A percentile compares a stretch with the other conserved stretches of the same genome.
phyloP scores from a whole-genome alignment of 92 coral and sea anemone species.

The Porites divaricata region DNA sequence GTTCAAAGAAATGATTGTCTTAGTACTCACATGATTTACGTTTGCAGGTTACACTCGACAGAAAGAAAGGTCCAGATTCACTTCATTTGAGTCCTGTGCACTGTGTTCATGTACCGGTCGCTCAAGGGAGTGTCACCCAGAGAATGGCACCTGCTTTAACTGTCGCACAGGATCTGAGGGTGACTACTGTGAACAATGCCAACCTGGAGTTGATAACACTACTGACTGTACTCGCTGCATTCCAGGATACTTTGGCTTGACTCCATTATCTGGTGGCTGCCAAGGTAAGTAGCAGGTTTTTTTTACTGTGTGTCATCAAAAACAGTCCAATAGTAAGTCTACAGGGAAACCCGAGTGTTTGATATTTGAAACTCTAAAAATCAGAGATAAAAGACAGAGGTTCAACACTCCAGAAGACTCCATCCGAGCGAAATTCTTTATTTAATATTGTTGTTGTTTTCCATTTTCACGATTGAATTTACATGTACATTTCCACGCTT shows the following conservation, averaged over 20 bases:
- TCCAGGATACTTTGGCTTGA: conserved; percentile 78
- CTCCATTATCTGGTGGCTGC: conserved; percentile 74
- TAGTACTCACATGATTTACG: background rate
- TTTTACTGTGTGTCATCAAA: too few relatives aligned
- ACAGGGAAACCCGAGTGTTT: too few relatives aligned
- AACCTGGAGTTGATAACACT: conserved; percentile 79
- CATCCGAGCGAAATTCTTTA: too few relatives aligned
- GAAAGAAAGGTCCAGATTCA: background rate
- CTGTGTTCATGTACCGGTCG: conserved; percentile 84
- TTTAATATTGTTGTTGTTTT: too few relatives aligned
- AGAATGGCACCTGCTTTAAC: conserved; percentile 80
- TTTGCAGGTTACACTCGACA: conserved; percentile 31
- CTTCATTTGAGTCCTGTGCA: conserved; percentile 56
- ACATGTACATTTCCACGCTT: too few relatives aligned
- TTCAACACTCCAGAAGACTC: too few relatives aligned
- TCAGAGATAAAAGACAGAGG: too few relatives aligned
- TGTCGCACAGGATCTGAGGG: conserved; percentile 93
- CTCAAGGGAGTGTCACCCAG: conserved; percentile 80
- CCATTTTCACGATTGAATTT: too few relatives aligned
- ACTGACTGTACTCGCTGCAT: conserved; percentile 84
- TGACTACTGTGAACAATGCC: conserved; percentile 75
- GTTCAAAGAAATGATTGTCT: too few relatives aligned
- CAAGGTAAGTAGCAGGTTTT: conserved; percentile 49
- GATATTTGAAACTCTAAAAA: too few relatives aligned
- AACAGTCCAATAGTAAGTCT: too few relatives aligned